Percentiles rank a stretch among this genome's conserved stretches.
Conservation (phyloP, 1,140 invertebrate species). For the Philaenus spumarius region DNA sequence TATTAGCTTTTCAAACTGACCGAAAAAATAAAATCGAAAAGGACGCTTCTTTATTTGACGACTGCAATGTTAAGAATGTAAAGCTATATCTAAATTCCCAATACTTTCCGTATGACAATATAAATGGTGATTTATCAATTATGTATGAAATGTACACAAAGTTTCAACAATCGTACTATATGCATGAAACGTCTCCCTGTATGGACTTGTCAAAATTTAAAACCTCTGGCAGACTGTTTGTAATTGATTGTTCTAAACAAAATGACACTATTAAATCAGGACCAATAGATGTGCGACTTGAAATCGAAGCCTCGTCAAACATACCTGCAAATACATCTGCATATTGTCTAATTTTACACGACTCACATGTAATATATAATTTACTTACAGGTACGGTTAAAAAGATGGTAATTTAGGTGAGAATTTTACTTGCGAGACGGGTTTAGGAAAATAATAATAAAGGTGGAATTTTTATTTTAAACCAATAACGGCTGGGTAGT, state of each 20-base stretch:
- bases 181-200: conserved; percentile 17
- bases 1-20: conserved; percentile 28
- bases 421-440: neutral
- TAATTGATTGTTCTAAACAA: conserved; percentile 35
- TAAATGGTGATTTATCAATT: conserved; percentile 30
- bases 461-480: neutral
- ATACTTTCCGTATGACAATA: conserved; percentile 33
- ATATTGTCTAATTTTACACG: conserved; percentile 35
- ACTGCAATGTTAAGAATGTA: conserved; percentile 28
- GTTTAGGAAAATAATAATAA: too few relatives aligned
- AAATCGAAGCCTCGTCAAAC: conserved; percentile 28
- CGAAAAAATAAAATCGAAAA: conserved; percentile 19
- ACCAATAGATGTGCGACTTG: conserved; percentile 32
- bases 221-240: conserved; percentile 25
- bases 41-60: conserved; percentile 27
- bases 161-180: conserved; percentile 32
- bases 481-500: neutral
- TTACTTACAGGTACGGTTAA: conserved; percentile 27
- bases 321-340: conserved; percentile 32
- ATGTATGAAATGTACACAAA: conserved; percentile 33
- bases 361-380: conserved; percentile 31
- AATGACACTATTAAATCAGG: conserved; percentile 32
- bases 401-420: conserved; percentile 5
- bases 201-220: conserved; percentile 24
- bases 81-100: conserved; percentile 35